A percentile compares a stretch with the other conserved stretches of the same genome.
phyloP scores from a whole-genome alignment of 1,140 invertebrate species.

The Pogonus chalceus region DNA sequence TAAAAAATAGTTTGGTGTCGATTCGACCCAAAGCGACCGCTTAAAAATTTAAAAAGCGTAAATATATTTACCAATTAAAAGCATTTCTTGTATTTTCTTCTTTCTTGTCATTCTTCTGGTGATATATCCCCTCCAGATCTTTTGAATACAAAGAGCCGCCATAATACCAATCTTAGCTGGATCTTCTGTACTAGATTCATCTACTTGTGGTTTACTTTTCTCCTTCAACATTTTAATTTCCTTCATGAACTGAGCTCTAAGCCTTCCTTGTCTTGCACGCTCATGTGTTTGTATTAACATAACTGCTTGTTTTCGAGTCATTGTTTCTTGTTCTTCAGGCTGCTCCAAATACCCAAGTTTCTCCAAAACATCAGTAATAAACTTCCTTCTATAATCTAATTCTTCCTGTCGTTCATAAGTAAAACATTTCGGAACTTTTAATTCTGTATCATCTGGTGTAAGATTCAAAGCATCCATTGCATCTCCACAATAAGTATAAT shows the following conservation, averaged over 20 bases:
- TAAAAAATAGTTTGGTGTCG: no score
- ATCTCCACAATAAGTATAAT: slow-evolving; percentile 80
- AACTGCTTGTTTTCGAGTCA: slow-evolving; percentile 77
- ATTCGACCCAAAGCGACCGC: no score
- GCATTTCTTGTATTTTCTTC: slow-evolving; percentile 69
- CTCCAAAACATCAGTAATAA: slow-evolving; percentile 53
- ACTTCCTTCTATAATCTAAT: slow-evolving; percentile 45
- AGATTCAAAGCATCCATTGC: slow-evolving; percentile 49
- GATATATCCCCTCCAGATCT: slow-evolving; percentile 72
- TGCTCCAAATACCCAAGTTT: slow-evolving; percentile 59
- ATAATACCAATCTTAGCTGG: slow-evolving; percentile 39
- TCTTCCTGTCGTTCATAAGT: slow-evolving; percentile 52
- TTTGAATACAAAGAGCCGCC: slow-evolving; percentile 69
- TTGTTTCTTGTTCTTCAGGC: slow-evolving; percentile 40
- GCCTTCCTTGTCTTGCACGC: slow-evolving; percentile 74
- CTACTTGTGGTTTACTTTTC: slow-evolving; percentile 47
- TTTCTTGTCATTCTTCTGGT: slow-evolving; percentile 56
- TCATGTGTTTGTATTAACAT: slow-evolving; percentile 81
- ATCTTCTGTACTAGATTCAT: slow-evolving; percentile 37
- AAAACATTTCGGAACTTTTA: slow-evolving; percentile 59
- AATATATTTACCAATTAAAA: slow-evolving; percentile 59
- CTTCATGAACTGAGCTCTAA: slow-evolving; percentile 81
- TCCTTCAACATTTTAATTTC: slow-evolving; percentile 73
- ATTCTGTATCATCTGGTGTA: slow-evolving; percentile 41
- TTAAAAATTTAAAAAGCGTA: no score